Percentiles rank a stretch among this genome's conserved stretches.
These are phyloP conservation scores for Drosophila buzzatii DNA, from an alignment of 2,888 invertebrate genomes.

Conservation along the genomic window DNA sequence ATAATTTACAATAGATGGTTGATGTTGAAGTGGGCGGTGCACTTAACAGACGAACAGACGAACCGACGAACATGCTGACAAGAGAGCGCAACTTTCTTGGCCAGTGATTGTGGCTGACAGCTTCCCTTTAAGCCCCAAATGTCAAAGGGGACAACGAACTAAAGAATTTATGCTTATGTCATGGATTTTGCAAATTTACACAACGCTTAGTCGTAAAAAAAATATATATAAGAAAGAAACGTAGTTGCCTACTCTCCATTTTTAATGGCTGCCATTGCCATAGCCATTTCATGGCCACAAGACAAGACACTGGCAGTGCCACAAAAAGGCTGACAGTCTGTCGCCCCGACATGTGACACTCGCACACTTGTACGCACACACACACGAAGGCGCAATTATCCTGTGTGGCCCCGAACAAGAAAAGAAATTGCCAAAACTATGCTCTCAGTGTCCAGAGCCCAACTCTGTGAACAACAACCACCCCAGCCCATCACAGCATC, in stretches of 20 bases:
- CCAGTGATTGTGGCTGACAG: slow-evolving; percentile 30
- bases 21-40: slow-evolving; percentile 26
- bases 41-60: slow-evolving; percentile 14
- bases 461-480: slow-evolving; percentile 6
- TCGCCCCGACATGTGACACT: slow-evolving; percentile 27
- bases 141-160: slow-evolving; percentile 21
- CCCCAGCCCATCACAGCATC: background rate
- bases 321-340: slow-evolving; percentile 57
- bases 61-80: background rate
- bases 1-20: slow-evolving; percentile 69
- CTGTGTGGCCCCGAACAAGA: slow-evolving; percentile 42
- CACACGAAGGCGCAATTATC: slow-evolving; percentile 71
- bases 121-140: slow-evolving; percentile 30
- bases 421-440: slow-evolving; percentile 58
- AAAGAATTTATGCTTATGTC: slow-evolving; percentile 74
- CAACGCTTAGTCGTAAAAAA: slow-evolving; percentile 69
- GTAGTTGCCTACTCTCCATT: slow-evolving; percentile 64
- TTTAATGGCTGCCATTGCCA: slow-evolving; percentile 71
- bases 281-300: slow-evolving; percentile 56
- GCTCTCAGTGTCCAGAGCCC: slow-evolving; percentile 30
- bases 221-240: slow-evolving; percentile 15
- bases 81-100: slow-evolving; percentile 25
- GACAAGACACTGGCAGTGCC: slow-evolving; percentile 37
- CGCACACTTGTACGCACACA: slow-evolving; percentile 18
- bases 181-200: slow-evolving; percentile 74